These are phyloP conservation scores for Spatulosminthurus flaviceps DNA, from an alignment of 2,888 invertebrate genomes.

Conservation along the genomic window DNA sequence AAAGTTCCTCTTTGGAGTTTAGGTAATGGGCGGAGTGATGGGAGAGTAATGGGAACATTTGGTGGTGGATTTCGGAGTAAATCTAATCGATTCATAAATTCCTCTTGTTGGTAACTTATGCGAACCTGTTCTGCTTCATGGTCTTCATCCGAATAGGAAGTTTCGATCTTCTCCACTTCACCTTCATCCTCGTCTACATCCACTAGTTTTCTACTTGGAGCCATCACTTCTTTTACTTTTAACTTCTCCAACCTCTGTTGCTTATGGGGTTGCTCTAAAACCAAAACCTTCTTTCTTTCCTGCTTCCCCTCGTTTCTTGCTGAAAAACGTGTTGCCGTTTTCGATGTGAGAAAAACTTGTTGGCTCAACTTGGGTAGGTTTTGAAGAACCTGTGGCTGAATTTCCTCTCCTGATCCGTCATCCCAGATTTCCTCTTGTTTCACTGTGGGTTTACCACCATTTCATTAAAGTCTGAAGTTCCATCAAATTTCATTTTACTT, in stretches of 20 bases:
- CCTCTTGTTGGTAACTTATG: conserved; percentile 13
- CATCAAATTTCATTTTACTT: background rate
- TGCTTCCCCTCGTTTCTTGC: background rate
- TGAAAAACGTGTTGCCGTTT: background rate
- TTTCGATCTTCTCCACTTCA: background rate
- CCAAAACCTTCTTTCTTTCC: background rate
- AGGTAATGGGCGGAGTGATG: conserved; percentile 18
- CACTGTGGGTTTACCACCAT: conserved; percentile 28
- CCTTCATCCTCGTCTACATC: background rate
- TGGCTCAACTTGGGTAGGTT: background rate
- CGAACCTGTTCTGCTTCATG: conserved; percentile 1
- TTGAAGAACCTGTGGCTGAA: background rate
- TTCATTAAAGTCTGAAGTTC: conserved; percentile 14
- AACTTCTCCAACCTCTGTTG: background rate
- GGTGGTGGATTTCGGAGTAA: conserved; percentile 16
- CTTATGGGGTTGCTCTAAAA: background rate
- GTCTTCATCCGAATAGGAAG: background rate
- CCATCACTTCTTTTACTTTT: too few species aligned
- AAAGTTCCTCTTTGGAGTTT: background rate
- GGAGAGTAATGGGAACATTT: conserved; percentile 22
- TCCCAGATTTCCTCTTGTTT: conserved; percentile 16
- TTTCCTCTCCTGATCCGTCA: background rate
- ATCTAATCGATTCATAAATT: conserved; percentile 20
- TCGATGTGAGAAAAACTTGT: background rate
- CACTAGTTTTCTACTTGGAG: background rate